Evolutionary conservation across 2,113 vertebrate species (phyloP).

Genomic region (Sorex araneus): DNA sequence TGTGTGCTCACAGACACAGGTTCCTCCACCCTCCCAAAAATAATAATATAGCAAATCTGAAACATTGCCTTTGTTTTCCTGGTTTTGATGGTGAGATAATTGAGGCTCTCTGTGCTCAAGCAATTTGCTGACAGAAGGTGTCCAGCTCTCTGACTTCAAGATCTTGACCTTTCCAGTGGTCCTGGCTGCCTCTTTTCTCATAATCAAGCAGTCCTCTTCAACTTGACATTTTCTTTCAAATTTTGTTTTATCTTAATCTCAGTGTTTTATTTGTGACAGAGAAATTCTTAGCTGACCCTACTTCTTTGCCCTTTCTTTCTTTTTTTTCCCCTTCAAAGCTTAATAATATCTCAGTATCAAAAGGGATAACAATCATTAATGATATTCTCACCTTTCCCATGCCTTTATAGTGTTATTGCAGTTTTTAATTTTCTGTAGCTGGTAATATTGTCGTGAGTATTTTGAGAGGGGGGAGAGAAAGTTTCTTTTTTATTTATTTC

Average conservation of each 20-base stretch:
- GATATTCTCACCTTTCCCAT: not conserved
- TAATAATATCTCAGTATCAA: not conserved
- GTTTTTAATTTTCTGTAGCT: not conserved
- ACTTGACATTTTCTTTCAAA: constrained; percentile 51
- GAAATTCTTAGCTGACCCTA: not conserved
- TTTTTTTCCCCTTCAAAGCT: not conserved
- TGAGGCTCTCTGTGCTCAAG: not conserved
- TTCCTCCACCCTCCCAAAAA: not conserved
- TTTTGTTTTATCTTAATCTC: constrained; percentile 30
- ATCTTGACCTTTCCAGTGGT: not conserved
- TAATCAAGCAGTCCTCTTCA: not conserved
- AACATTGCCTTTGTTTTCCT: not conserved
- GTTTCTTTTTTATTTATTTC: not conserved
- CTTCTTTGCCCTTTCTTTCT: not conserved
- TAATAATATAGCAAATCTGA: not conserved
- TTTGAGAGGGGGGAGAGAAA: not conserved
- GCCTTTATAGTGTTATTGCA: not conserved
- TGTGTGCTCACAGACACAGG: not conserved
- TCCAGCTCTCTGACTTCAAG: not conserved
- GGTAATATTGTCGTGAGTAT: not conserved
- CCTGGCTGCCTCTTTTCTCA: not conserved
- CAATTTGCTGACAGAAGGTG: not conserved
- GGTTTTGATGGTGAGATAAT: not conserved
- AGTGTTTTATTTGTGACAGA: not conserved
- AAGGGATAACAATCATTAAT: not conserved